Percentiles rank a stretch among this genome's conserved stretches.
phyloP scores from a whole-genome alignment of 2,113 vertebrate species.

The Cromileptes altivelis region DNA sequence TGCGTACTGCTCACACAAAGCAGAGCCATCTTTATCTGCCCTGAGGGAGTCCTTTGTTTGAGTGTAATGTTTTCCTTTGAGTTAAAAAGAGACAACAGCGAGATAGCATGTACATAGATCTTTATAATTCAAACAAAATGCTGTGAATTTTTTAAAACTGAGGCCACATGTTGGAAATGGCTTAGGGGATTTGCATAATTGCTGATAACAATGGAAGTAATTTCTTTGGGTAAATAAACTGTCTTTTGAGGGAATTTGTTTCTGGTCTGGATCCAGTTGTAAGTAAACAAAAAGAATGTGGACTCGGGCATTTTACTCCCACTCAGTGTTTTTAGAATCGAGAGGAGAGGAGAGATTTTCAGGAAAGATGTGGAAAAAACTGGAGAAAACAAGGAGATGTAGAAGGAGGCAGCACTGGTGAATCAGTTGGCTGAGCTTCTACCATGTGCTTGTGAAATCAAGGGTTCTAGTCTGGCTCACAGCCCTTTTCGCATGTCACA shows the following conservation, averaged over 20 bases:
- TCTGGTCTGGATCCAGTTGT: conserved; percentile 47
- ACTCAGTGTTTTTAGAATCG: conserved; percentile 14
- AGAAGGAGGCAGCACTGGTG: conserved; percentile 6
- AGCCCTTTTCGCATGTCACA: conserved; percentile 21
- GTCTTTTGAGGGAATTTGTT: conserved; percentile 55
- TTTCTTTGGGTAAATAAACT: conserved; percentile 64
- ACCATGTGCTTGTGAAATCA: conserved; percentile 30
- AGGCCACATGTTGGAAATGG: conserved; percentile 47
- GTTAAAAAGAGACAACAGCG: conserved; percentile 60
- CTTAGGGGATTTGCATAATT: conserved; percentile 72
- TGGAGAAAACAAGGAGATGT: neutral
- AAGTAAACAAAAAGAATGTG: conserved; percentile 43
- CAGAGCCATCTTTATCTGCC: conserved; percentile 64
- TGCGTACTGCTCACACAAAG: conserved; percentile 55
- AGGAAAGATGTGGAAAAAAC: neutral
- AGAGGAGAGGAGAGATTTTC: neutral
- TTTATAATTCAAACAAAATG: conserved; percentile 64
- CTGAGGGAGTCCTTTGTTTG: conserved; percentile 50
- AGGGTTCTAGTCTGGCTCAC: conserved; percentile 47
- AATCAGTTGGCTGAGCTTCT: conserved; percentile 30
- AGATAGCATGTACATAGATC: conserved; percentile 52
- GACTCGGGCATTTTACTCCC: conserved; percentile 37
- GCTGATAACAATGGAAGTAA: conserved; percentile 64
- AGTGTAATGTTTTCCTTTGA: conserved; percentile 64
- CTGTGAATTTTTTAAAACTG: conserved; percentile 38